Base-by-base conservation (phyloP, 2,888 invertebrate genomes). In the Anoncus sp. region DNA sequence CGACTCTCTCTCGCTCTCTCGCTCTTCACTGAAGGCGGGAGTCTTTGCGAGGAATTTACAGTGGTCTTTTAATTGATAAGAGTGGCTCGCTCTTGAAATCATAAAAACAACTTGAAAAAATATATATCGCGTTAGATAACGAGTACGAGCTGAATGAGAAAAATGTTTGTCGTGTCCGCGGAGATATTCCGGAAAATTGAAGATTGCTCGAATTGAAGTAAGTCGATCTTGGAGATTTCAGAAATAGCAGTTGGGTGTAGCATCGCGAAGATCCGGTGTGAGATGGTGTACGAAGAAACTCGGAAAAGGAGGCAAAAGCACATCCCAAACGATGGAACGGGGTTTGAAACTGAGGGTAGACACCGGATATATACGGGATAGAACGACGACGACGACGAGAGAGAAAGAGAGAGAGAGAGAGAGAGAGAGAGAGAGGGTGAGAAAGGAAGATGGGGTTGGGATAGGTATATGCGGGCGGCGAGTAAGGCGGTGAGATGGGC, bases 401-500 rank as follows among this genome's bases (percentile, higher is more conserved):
- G 20, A 20, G 7, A 16, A 51, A 63, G 62, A 24, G 45, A 74
- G 80, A 79, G 74, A 72, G 31, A 20, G 7, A 16, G 62, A 63
- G 51, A 24, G 45, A 83, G 78, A n/a, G n/a, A n/a, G n/a, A 60
- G 77, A 69, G 74, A 59, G 80, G 63, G 73, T 81, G 70, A 80
- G 43, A 67, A 67, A 31, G 79, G 65, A 72, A 73, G 66, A 78
- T 71, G 81, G 77, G 66, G 79, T 79, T 55, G 81, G n/a, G 69
- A 80, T 78, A 81, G 84, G 86, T 85, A 84, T 85, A 86, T 85
- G 85, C 83, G 83, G 83, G 78, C 75, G 84, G 85, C 85, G 62
- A 86, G 88, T 87, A 87, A 89, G 88, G 87, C 86, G 89, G 88
- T 87, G 85, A 88, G 87, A 90, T 88, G 90, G 88, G 90, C 88